Evolutionary conservation across 1,140 invertebrate genomes (phyloP), one percentile per base, ranked within the genome.

Genomic region (Dolichoris vasculosae): DNA sequence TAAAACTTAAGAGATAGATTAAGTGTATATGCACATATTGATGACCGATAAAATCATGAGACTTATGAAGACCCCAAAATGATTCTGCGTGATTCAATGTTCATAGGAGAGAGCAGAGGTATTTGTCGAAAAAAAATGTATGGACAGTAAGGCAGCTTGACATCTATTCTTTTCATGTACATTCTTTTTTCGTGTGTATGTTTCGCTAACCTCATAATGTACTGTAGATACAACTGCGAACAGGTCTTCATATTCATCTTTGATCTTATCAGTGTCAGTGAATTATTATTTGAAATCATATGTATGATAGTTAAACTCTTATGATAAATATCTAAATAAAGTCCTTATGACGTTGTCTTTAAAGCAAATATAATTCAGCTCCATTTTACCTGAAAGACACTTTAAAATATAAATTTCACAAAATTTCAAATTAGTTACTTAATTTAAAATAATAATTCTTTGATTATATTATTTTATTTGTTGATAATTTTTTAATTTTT

Each of bases 211-310:
- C 63, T 69, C 46, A 78, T 82, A 77, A 83, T 46, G 30, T 75
- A 79, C 51, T 76, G 67, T 86, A 87, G 86, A 87, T 82, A 86
- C 89, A 91, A 89, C 88, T 90, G 90, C 89, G 88, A 91, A 91
- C 89, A 89, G 89, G 90, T 91, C 88, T 86, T 89, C 88, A 86
- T 85, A 88, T 89, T 91, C 88, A 88, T 90, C 88, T 90, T 88
- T 78, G 91, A 91, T 91, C 88, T 87, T 91, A 91, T 91, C 90
- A 89, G 82, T 84, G 84, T 84, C 73, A 88, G 64, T 92, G 90
- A 91, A 91, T 91, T 92, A 92, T 92, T 89, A 86, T 88, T 86
- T 75, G 75, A 86, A 87, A 89, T 87, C 85, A 84, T 75, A 59
- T n/a, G 38, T 81, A 87, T 55, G 86, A 90, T 89, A 89, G 84